Conservation (phyloP, 2,888 invertebrate genomes). For the Galerucella nymphaeae region DNA sequence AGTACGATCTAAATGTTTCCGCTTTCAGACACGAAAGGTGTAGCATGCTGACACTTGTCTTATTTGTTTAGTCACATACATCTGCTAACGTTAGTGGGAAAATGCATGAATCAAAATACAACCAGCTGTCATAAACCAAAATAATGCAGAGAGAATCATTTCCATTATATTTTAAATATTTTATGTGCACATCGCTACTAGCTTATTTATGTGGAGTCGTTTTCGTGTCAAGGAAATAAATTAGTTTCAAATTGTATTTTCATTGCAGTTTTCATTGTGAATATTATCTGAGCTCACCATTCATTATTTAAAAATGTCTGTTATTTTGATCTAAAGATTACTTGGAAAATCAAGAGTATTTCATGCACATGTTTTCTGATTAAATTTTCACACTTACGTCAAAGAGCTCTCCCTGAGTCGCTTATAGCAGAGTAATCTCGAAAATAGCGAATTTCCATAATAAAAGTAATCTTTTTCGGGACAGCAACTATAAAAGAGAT, state of each 20-base stretch:
- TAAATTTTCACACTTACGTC: neutral
- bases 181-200: neutral
- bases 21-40: neutral
- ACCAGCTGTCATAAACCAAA: neutral
- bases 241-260: neutral
- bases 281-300: neutral
- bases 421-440: neutral
- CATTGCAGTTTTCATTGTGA: neutral
- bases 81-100: neutral
- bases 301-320: neutral
- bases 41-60: neutral
- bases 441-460: constrained; percentile 45
- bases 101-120: neutral
- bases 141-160: neutral
- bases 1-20: neutral
- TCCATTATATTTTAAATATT: constrained; percentile 6
- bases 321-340: too few species aligned
- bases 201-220: neutral
- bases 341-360: too few species aligned
- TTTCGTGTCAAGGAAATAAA: neutral
- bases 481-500: constrained; percentile 49
- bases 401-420: neutral
- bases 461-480: constrained; percentile 48
- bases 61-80: neutral
- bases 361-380: too few species aligned